These are phyloP conservation scores for Alligator sinensis DNA, from an alignment of 2,113 vertebrate genomes.

Conservation along the genomic window DNA sequence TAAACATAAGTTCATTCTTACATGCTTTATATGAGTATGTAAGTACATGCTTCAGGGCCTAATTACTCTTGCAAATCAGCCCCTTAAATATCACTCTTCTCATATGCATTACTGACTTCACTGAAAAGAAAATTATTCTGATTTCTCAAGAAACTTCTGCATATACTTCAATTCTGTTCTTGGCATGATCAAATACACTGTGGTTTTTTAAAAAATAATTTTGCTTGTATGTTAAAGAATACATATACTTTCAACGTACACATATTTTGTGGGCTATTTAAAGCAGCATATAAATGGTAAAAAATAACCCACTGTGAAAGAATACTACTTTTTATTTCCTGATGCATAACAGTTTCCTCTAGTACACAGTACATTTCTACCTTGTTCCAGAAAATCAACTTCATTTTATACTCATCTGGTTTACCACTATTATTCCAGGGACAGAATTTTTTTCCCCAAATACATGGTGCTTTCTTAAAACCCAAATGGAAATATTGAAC, in stretches of 20 bases:
- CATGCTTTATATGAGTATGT: neutral
- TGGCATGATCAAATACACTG: constrained; percentile 26
- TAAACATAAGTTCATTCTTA: neutral
- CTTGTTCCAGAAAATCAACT: constrained; percentile 29
- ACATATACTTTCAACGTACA: neutral
- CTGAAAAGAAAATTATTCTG: constrained; percentile 40
- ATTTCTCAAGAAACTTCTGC: neutral
- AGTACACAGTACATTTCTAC: constrained; percentile 18
- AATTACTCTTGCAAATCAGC: constrained; percentile 7
- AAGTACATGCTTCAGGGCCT: neutral
- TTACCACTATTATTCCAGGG: neutral
- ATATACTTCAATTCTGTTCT: neutral
- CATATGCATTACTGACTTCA: neutral
- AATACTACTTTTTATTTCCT: constrained; percentile 1
- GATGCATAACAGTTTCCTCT: neutral
- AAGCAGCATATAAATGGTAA: constrained; percentile 24
- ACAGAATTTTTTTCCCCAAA: constrained; percentile 8
- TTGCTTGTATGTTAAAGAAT: neutral
- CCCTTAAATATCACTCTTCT: neutral
- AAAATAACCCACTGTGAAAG: constrained; percentile 42
- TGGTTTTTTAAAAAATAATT: constrained; percentile 39
- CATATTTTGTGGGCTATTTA: neutral
- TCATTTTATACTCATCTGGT: constrained; percentile 40
- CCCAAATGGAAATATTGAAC: neutral
- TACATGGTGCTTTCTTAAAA: neutral